These are phyloP conservation scores for Phalera bucephala DNA, from an alignment of 2,888 invertebrate genomes.

Conservation along the genomic window DNA sequence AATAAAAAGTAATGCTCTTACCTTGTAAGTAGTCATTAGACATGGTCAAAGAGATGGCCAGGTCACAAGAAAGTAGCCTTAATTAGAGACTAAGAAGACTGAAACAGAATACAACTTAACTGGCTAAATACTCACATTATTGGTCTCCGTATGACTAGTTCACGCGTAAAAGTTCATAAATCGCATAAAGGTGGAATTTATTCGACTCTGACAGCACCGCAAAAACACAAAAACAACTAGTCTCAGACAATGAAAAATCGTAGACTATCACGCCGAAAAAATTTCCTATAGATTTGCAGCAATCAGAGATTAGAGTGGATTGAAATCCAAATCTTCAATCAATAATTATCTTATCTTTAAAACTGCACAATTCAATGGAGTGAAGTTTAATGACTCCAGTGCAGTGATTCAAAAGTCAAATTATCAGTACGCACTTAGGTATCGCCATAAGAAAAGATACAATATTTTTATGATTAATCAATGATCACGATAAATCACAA, in stretches of 20 bases:
- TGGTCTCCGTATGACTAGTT: conserved; percentile 8
- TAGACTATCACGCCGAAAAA: conserved; percentile 8
- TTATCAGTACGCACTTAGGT: conserved; percentile 17
- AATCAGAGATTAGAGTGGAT: conserved; percentile 9
- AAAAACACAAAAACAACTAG: conserved; percentile 26
- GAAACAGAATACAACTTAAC: conserved; percentile 1
- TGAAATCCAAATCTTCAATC: conserved; percentile 31
- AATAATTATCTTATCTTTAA: conserved; percentile 39
- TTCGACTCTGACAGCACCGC: conserved; percentile 18
- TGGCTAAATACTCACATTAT: conserved; percentile 2
- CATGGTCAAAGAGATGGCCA: too few species aligned
- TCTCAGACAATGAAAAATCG: conserved; percentile 11
- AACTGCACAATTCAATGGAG: conserved; percentile 22
- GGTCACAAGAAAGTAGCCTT: too few species aligned
- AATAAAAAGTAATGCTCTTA: too few species aligned
- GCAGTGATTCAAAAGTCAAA: conserved; percentile 12
- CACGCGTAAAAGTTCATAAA: conserved; percentile 13
- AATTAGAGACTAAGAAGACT: too few species aligned
- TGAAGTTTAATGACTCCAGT: conserved; percentile 12
- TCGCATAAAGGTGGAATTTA: conserved; percentile 18
- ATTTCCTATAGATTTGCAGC: conserved; percentile 8
- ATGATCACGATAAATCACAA: conserved; percentile 7
- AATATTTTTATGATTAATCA: conserved; percentile 2
- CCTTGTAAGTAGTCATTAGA: too few species aligned
- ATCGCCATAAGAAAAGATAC: background rate